These are phyloP conservation scores for Clitarchus hookeri DNA, from an alignment of 2,888 invertebrate genomes.

Conservation along the genomic window DNA sequence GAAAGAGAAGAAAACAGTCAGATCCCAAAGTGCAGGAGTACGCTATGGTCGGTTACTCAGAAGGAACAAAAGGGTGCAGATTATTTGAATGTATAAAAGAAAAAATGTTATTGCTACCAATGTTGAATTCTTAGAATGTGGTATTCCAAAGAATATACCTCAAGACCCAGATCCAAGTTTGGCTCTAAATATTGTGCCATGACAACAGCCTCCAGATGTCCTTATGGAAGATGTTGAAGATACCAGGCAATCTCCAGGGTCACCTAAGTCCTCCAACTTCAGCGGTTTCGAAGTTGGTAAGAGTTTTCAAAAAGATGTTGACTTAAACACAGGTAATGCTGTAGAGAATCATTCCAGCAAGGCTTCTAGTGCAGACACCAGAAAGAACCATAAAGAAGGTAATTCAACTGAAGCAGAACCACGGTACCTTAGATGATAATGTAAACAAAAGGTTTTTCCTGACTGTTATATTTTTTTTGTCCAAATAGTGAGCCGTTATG, in stretches of 20 bases:
- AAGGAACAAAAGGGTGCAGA: constrained; percentile 39
- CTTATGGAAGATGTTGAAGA: background rate
- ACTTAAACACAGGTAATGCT: background rate
- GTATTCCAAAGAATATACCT: background rate
- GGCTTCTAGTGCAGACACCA: too few species aligned
- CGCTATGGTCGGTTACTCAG: constrained; percentile 51
- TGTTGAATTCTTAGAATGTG: constrained; percentile 37
- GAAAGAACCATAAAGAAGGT: background rate
- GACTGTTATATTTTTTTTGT: background rate
- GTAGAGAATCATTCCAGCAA: background rate
- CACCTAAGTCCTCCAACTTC: too few species aligned
- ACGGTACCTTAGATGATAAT: too few species aligned
- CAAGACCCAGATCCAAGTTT: background rate
- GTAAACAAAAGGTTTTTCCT: background rate
- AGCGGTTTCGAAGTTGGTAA: too few species aligned
- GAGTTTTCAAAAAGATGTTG: background rate
- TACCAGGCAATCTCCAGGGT: background rate
- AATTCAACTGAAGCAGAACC: too few species aligned
- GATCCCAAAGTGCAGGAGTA: constrained; percentile 48
- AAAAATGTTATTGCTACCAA: constrained; percentile 34
- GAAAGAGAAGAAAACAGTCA: constrained; percentile 50
- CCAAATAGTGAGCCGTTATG: background rate
- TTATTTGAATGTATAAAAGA: constrained; percentile 29
- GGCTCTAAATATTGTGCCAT: background rate
- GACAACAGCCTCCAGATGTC: too few species aligned